These are phyloP conservation scores for Neodiprion pinetum DNA, from an alignment of 1,140 invertebrate species.

Conservation along the genomic window DNA sequence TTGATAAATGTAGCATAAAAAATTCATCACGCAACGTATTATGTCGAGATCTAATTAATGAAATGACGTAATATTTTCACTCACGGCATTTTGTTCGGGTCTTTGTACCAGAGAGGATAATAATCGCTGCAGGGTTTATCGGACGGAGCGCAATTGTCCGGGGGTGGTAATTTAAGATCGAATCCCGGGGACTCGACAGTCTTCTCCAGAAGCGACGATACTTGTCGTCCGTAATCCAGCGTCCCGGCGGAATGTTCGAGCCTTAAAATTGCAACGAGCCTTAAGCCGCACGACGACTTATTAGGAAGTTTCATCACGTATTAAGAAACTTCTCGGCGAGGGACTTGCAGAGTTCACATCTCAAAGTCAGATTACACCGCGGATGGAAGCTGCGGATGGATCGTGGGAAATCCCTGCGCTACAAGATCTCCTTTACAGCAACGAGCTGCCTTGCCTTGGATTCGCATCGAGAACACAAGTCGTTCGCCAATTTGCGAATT, in stretches of 20 bases:
- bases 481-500: no score
- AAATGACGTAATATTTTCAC: constrained; percentile 20
- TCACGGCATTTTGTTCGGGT: constrained; percentile 37
- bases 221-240: constrained; percentile 37
- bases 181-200: constrained; percentile 43
- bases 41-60: background rate
- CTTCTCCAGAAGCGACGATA: constrained; percentile 37
- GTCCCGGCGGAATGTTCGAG: constrained; percentile 36
- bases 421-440: no score
- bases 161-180: constrained; percentile 30
- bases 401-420: no score
- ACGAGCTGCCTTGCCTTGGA: no score
- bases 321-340: no score
- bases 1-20: background rate
- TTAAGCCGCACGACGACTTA: no score
- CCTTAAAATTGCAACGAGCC: constrained; percentile 23
- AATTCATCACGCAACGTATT: background rate
- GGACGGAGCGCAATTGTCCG: constrained; percentile 37
- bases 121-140: constrained; percentile 25
- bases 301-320: no score
- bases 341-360: no score
- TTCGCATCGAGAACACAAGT: no score
- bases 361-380: no score
- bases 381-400: no score
- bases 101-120: constrained; percentile 44